Evolutionary conservation across 1,140 invertebrate species (phyloP), one percentile per base, ranked within the genome.

Genomic region (Notospermus geniculatus): DNA sequence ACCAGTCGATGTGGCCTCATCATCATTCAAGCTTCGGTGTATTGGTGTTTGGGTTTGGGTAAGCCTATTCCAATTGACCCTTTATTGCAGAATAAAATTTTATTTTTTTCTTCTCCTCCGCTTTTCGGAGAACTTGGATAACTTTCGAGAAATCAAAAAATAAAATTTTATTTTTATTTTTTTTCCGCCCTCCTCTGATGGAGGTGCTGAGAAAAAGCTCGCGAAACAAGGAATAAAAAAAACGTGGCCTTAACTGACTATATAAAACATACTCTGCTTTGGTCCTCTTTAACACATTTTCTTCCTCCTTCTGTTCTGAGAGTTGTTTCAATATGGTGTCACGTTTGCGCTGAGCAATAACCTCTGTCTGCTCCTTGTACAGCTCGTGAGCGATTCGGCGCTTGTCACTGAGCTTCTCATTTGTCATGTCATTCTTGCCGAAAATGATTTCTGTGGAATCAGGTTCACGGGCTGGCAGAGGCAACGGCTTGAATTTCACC

Each of bases 371-470:
- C 28, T 79, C 75, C 30, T 72, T 70, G 65, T 72, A 77, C 1
- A 80, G 55, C 23, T 76, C 67, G 13, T 72, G 65, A 11, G 79
- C 80, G 22, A 65, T 57, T 36, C 63, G 46, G 60, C 74, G 63
- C 45, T 70, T 64, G 32, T 77, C 75, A n/a, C 68, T 67, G 73
- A 82, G 68, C 60, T 79, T 77, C 54, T 80, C 78, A 62, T 78
- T 76, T 59, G 66, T 78, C 68, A 76, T 74, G 64, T 82, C 80
- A 61, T 80, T 72, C 59, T 77, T 78, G 17, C 80, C 80, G 60
- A 82, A 82, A 2, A 80, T 67, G 57, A 56, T 54, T 50, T 79
- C 77, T 19, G 64, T 61, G 39, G 69, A 62, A 30, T 80, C 78
- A 13, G 77, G 63, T 54, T 78, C 69, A 29, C 71, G 60, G 15